Conservation (phyloP, 1,140 invertebrate genomes). For the Campoletis sonorensis region DNA sequence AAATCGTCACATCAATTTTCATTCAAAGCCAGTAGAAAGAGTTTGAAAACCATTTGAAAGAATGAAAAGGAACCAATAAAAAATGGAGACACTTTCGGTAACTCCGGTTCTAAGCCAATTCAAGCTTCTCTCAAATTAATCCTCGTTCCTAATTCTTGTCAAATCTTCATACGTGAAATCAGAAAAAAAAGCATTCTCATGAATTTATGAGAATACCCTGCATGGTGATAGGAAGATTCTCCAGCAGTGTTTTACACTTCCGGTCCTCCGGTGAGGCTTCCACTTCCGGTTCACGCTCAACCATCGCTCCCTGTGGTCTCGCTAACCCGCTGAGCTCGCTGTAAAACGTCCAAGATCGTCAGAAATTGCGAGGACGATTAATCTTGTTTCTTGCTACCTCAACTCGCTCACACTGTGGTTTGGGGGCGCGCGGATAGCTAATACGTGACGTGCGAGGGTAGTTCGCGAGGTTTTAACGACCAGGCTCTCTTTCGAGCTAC, state of each 20-base stretch:
- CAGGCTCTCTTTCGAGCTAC: background rate
- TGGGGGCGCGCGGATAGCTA: background rate
- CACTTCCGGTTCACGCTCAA: slow-evolving; percentile 14
- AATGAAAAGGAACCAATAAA: background rate
- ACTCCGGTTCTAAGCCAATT: background rate
- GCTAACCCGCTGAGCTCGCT: background rate
- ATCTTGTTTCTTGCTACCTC: slow-evolving; percentile 21
- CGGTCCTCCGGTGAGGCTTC: background rate
- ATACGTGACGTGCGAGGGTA: slow-evolving; percentile 9
- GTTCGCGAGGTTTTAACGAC: slow-evolving; percentile 21
- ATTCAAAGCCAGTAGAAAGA: too few species aligned
- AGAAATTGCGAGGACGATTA: slow-evolving; percentile 26
- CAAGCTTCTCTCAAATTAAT: background rate
- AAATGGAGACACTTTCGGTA: background rate
- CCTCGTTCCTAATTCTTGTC: background rate
- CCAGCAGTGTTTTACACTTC: slow-evolving; percentile 5
- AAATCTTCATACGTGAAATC: background rate
- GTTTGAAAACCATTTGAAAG: background rate
- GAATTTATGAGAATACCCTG: background rate
- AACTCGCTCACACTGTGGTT: background rate
- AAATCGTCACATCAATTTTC: too few species aligned
- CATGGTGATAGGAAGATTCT: slow-evolving; percentile 15
- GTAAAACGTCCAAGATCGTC: slow-evolving; percentile 17
- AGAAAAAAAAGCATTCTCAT: background rate
- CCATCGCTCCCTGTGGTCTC: background rate